Conservation (phyloP, 2,113 vertebrate species). For the Brachionichthys hirsutus region DNA sequence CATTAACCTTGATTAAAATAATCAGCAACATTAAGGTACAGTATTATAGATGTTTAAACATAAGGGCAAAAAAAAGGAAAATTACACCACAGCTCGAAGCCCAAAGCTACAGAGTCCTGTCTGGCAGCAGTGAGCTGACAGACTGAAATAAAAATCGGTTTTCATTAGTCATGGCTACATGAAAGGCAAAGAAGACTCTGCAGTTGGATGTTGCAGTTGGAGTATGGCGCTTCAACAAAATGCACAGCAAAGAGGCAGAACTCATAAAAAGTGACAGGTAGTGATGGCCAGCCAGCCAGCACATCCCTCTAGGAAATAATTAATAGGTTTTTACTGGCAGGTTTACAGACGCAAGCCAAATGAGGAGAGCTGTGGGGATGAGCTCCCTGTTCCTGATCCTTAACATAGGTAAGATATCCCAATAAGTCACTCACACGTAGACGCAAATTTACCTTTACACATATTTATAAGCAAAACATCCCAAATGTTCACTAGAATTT, state of each 20-base stretch:
- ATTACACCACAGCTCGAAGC: constrained; percentile 21
- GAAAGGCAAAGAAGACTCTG: constrained; percentile 37
- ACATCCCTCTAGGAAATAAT: constrained; percentile 71
- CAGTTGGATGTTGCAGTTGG: constrained; percentile 51
- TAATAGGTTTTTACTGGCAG: constrained; percentile 70
- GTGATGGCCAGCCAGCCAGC: constrained; percentile 63
- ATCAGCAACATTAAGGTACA: constrained; percentile 36
- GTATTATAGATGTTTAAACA: constrained; percentile 23
- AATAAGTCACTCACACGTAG: not conserved
- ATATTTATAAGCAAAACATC: constrained; percentile 1
- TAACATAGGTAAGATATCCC: constrained; percentile 31
- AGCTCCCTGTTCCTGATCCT: constrained; percentile 62
- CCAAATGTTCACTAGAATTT: constrained; percentile 14
- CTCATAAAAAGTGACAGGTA: constrained; percentile 70
- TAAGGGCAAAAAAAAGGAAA: constrained; percentile 23
- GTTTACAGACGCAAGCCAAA: constrained; percentile 61
- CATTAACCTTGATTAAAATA: constrained; percentile 59
- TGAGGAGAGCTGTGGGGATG: constrained; percentile 34
- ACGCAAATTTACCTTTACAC: not conserved
- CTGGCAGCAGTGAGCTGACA: constrained; percentile 26
- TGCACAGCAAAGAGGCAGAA: constrained; percentile 49
- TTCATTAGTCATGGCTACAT: constrained; percentile 50
- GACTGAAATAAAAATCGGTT: constrained; percentile 39
- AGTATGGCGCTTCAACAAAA: constrained; percentile 44
- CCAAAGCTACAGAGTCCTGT: constrained; percentile 20